Conservation (phyloP, 1,140 invertebrate species). For the Venturia canescens region DNA sequence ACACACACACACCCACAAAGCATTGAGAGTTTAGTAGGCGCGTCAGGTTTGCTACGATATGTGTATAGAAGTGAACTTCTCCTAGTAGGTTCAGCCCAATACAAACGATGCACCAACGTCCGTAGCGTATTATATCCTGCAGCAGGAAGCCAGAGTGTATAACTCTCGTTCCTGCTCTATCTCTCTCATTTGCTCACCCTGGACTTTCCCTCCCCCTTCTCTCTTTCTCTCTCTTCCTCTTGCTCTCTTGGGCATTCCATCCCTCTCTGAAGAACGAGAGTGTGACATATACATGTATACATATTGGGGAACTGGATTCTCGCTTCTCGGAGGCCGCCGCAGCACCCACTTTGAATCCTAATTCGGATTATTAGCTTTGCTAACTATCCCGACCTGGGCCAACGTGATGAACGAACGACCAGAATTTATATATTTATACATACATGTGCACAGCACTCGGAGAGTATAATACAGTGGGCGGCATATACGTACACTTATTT, state of each 20-base stretch:
- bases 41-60: slow-evolving; percentile 58
- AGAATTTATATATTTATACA: slow-evolving; percentile 27
- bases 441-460: slow-evolving; percentile 1
- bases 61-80: slow-evolving; percentile 51
- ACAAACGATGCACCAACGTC: slow-evolving; percentile 14
- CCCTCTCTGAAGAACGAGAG: slow-evolving; percentile 7
- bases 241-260: not conserved
- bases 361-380: slow-evolving; percentile 62
- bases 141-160: slow-evolving; percentile 37
- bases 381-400: slow-evolving; percentile 51
- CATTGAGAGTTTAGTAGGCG: slow-evolving; percentile 60
- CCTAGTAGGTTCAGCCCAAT: slow-evolving; percentile 1
- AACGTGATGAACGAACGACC: slow-evolving; percentile 46
- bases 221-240: slow-evolving; percentile 23
- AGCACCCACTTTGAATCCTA: slow-evolving; percentile 63
- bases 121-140: slow-evolving; percentile 42
- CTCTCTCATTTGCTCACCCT: slow-evolving; percentile 7
- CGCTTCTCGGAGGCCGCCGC: slow-evolving; percentile 31
- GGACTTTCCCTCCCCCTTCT: not conserved
- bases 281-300: not conserved
- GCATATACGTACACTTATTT: not conserved
- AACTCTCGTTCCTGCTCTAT: slow-evolving; percentile 20
- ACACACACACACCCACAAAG: slow-evolving; percentile 4
- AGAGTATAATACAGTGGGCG: not conserved
- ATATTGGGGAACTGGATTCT: slow-evolving; percentile 23